These are phyloP conservation scores for Trichosurus vulpecula DNA, from an alignment of 2,797 vertebrate genomes.

Conservation along the genomic window DNA sequence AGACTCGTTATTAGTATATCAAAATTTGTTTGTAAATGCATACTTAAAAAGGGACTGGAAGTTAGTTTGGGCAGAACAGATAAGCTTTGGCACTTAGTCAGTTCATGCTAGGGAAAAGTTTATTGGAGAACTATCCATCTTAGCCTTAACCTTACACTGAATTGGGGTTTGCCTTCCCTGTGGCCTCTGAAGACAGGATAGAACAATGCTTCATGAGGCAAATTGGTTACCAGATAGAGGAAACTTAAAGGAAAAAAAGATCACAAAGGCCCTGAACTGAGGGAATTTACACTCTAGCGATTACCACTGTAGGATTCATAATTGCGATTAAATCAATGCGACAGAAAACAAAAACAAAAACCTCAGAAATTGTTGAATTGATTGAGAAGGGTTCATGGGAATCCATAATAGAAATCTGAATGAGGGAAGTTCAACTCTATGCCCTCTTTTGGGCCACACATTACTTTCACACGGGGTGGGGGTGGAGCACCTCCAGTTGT, in stretches of 20 bases:
- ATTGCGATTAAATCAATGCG: background rate
- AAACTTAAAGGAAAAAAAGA: background rate
- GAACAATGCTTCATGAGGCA: background rate
- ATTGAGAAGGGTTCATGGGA: slow-evolving; percentile 52
- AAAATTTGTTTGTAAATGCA: background rate
- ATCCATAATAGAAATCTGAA: slow-evolving; percentile 41
- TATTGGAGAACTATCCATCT: background rate
- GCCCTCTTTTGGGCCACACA: slow-evolving; percentile 33
- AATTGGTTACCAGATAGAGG: background rate
- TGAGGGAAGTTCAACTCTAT: slow-evolving; percentile 58
- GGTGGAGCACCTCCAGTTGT: no score
- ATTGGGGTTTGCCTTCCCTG: background rate
- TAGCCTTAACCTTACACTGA: background rate
- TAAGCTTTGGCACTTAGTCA: background rate
- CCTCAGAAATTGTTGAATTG: slow-evolving; percentile 46
- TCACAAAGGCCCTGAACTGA: background rate
- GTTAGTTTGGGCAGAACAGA: background rate
- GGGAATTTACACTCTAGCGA: background rate
- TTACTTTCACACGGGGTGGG: slow-evolving; percentile 5
- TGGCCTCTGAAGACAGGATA: background rate
- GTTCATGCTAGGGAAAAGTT: background rate
- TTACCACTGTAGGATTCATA: background rate
- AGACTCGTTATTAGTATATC: background rate
- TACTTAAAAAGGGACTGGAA: background rate
- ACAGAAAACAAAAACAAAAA: background rate